Evolutionary conservation across 2,888 invertebrate species (phyloP).

Genomic region (Metellina segmentata): DNA sequence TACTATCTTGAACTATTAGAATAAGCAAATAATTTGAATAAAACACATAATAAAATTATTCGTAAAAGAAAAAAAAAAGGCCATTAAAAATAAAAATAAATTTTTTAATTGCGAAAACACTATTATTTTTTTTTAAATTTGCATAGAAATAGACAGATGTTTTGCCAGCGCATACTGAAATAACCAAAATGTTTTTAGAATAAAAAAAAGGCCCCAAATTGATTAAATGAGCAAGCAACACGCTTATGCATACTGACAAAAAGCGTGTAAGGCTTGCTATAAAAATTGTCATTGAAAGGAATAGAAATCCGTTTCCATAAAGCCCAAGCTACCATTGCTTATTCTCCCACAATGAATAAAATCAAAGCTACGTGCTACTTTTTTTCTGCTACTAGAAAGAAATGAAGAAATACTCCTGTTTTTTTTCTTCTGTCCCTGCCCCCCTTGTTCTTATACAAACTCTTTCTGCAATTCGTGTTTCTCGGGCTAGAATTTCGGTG

Average conservation of each 20-base stretch:
- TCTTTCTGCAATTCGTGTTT: background rate
- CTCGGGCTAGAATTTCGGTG: background rate
- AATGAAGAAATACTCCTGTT: background rate
- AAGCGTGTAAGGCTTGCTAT: background rate
- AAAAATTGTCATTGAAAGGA: conserved; percentile 1
- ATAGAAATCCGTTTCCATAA: background rate
- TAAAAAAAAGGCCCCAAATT: background rate
- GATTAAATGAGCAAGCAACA: background rate
- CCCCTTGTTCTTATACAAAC: background rate
- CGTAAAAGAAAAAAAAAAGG: too few relatives aligned
- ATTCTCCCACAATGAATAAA: background rate
- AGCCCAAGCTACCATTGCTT: background rate
- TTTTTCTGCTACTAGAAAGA: background rate
- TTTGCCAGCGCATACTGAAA: background rate
- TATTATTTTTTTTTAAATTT: background rate
- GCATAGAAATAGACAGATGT: background rate
- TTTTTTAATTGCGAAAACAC: background rate
- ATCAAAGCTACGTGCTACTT: background rate
- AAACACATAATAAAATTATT: too few relatives aligned
- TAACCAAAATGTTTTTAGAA: background rate
- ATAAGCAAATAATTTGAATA: too few relatives aligned
- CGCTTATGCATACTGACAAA: background rate
- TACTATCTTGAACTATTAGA: too few relatives aligned
- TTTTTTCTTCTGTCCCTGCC: background rate
- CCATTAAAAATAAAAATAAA: too few relatives aligned